Conservation (phyloP, 2,888 invertebrate genomes). For the Tetragonisca angustula region DNA sequence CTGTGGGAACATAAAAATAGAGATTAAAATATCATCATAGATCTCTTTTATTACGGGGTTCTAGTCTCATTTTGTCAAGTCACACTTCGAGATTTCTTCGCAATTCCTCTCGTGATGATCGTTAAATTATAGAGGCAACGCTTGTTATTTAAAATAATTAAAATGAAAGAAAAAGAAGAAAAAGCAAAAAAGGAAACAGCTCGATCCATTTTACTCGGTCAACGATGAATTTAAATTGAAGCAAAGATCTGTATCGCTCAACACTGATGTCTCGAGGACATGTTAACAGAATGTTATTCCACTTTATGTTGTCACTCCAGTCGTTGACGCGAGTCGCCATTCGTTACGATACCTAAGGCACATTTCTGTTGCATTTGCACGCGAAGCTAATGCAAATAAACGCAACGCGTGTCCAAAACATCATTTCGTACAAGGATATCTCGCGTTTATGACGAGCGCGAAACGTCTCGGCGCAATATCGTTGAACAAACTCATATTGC, state of each 20-base stretch:
- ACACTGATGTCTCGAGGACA: not conserved
- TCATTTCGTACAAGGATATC: conserved; percentile 42
- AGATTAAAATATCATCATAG: conserved; percentile 80
- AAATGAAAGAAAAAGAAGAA: not conserved
- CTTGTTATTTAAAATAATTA: not conserved
- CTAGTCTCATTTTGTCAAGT: conserved; percentile 63
- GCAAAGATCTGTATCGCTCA: not conserved
- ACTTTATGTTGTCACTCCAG: not conserved
- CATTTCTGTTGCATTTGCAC: conserved; percentile 21
- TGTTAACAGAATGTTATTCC: not conserved
- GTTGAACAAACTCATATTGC: conserved; percentile 44
- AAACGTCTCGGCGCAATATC: conserved; percentile 44
- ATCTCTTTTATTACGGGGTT: conserved; percentile 60
- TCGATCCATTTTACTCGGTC: not conserved
- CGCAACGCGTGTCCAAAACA: conserved; percentile 32
- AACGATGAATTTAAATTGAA: not conserved
- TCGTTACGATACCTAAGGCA: conserved; percentile 46
- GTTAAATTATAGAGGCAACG: not conserved
- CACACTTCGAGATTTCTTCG: conserved; percentile 48
- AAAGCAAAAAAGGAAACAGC: not conserved
- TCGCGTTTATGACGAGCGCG: conserved; percentile 26
- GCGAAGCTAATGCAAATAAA: conserved; percentile 42
- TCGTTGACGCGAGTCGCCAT: not conserved
- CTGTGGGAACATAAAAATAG: conserved; percentile 74
- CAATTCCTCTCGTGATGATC: conserved; percentile 11